Evolutionary conservation across 2,797 vertebrate genomes (phyloP), one percentile per base, ranked within the genome.

Genomic region (Syndactyla subalaris): DNA sequence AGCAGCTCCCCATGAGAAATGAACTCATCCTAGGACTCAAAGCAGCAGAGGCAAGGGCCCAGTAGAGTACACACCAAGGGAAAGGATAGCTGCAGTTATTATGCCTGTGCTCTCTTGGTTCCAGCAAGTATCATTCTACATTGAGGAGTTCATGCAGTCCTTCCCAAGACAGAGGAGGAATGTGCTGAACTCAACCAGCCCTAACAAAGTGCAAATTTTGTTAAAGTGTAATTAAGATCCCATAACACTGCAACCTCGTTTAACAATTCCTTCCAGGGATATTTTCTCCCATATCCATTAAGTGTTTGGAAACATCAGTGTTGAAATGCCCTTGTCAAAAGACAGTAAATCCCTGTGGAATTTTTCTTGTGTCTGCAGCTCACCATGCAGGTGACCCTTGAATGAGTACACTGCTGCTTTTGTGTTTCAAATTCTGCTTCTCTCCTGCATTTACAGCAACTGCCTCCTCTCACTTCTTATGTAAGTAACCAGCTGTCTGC

Each of bases 401-500:
- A 96, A 73, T 0, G 4, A 85, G 12, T 16, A 29, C 38, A 26
- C 17, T 45, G 36, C 10, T 23, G 62, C 63, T 88, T 89, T 65
- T 19, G n/a, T 43, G 27, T 22, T 85, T 88, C 78, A 58, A n/a
- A 77, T 86, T 75, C 70, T 92, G 32, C 75, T 84, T 78, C 46
- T 87, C 49, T 59, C 46, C 57, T 82, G 38, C 34, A 80, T 63
- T 67, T 32, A 41, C 32, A 57, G 48, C 24, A 79, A 49, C n/a
- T 73, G 15, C 49, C 36, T 66, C 29, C 26, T 65, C 73, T 73
- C 66, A 34, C 23, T 78, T 88, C 77, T 79, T 70, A 66, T 83
- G 7, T 14, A 91, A 81, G 51, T 67, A 95, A 82, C 55, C 43
- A 80, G 51, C 66, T 93, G 48, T 41, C 90, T 96, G 79, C 45